Base-by-base conservation (phyloP, 2,113 vertebrate species). In the Asarcornis scutulata region DNA sequence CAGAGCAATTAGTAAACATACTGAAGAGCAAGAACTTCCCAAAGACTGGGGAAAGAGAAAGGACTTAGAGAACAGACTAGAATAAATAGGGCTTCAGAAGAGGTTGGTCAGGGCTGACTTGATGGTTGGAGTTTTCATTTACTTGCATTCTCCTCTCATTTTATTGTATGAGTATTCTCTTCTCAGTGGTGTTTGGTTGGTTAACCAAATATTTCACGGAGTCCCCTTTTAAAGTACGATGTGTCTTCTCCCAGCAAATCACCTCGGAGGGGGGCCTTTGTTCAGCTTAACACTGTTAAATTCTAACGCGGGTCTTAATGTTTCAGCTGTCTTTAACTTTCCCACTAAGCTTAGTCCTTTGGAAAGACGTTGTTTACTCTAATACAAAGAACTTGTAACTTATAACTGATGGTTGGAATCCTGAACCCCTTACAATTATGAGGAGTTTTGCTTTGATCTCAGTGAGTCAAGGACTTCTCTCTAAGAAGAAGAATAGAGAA, bases 371-470 rank as follows among this genome's bases (percentile, higher is more conserved):
- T 42, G 14, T 16, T 80, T 81, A 71, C 5, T 36, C 16, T 59
- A 36, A 23, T 27, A 76, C 5, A 6, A 82, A 42, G 10, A 31
- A 74, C 21, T 68, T n/a, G 5, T 20, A 25, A 79, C 34, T 42
- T 53, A 42, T 32, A 86, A 78, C 21, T 9, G 14, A 29, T 40
- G 42, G 12, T 22, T 83, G 59, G 77, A 91, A 77, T 76, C 11
- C 31, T 59, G 13, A 76, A 76, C 7, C 13, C 4, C 52, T 69
- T 63, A 46, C 7, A 80, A 14, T 66, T 77, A 34, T 9, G 3
- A 72, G 62, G 22, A 87, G 14, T 23, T 82, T 80, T 89, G 22
- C 16, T 80, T 86, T 88, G 38, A 66, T 80, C 82, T 86, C 50
- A 74, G 20, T 58, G n/a, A 77, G 16, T 38, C 53, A 80, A 68